Evolutionary conservation across 2,888 invertebrate species (phyloP).

Genomic region (Ornithoptera alexandrae): DNA sequence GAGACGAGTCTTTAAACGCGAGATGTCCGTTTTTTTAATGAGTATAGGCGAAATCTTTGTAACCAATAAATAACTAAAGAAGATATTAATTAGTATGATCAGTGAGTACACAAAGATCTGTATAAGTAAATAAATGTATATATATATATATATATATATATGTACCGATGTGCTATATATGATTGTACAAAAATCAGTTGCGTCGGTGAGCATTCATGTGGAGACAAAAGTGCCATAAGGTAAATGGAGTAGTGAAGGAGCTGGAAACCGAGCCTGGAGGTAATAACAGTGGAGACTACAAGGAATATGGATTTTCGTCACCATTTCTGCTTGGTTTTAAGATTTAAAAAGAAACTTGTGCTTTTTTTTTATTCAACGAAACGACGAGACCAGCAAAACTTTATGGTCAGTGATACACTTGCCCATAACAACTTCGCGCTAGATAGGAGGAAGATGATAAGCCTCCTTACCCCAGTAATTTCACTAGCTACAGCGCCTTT

Average conservation of each 20-base stretch:
- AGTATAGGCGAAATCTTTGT: too few relatives aligned
- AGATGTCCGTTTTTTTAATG: too few relatives aligned
- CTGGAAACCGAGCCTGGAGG: slow-evolving; percentile 27
- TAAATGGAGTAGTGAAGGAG: slow-evolving; percentile 47
- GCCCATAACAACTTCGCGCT: too few relatives aligned
- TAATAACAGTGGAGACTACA: slow-evolving; percentile 33
- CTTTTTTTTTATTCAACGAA: slow-evolving; percentile 1
- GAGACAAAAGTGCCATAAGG: slow-evolving; percentile 46
- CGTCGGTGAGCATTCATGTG: slow-evolving; percentile 12
- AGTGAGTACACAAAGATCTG: neutral
- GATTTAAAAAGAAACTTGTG: neutral
- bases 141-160: neutral
- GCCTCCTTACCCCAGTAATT: too few relatives aligned
- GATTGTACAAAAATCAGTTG: slow-evolving; percentile 5
- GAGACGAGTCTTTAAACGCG: too few relatives aligned
- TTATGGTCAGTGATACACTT: too few relatives aligned
- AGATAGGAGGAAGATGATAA: too few relatives aligned
- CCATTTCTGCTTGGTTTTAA: slow-evolving; percentile 7
- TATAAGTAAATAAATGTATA: neutral
- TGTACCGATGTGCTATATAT: neutral
- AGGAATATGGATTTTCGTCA: slow-evolving; percentile 23
- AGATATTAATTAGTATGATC: too few relatives aligned
- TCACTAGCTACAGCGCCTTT: too few relatives aligned
- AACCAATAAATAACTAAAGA: too few relatives aligned
- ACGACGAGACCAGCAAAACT: too few relatives aligned